Conservation (phyloP, 2,113 vertebrate genomes). For the Reinhardtius hippoglossoides region DNA sequence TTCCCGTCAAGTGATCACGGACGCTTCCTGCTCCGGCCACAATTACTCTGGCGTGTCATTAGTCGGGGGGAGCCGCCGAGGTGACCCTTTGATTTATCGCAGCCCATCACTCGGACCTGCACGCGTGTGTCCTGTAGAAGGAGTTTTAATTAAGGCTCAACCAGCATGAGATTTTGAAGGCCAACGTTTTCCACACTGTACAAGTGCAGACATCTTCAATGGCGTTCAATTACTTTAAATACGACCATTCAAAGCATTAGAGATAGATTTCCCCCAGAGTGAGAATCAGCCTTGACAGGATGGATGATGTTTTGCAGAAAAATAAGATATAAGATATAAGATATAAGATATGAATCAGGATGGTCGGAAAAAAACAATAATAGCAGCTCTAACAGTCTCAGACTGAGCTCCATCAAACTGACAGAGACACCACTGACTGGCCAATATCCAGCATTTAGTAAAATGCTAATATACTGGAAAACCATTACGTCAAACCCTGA, state of each 20-base stretch:
- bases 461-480: conserved; percentile 6
- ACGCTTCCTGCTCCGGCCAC: conserved; percentile 52
- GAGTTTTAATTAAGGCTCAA: conserved; percentile 56
- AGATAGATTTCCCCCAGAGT: not conserved
- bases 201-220: conserved; percentile 20
- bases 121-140: conserved; percentile 38
- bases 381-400: not conserved
- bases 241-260: not conserved
- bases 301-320: not conserved
- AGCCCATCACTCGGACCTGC: conserved; percentile 56
- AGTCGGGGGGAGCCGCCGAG: conserved; percentile 53
- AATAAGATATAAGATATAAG: not conserved
- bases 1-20: conserved; percentile 61
- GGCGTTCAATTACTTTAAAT: conserved; percentile 20
- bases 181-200: conserved; percentile 15
- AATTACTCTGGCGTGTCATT: conserved; percentile 73
- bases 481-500: conserved; percentile 3
- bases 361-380: not conserved
- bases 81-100: conserved; percentile 78
- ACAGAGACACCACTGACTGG: conserved; percentile 1
- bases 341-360: not conserved
- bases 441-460: conserved; percentile 25
- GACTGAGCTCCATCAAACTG: not conserved
- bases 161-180: conserved; percentile 27
- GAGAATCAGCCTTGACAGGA: not conserved